Conservation (phyloP, 2,797 vertebrate genomes). For the Gymnopithys bicolor region DNA sequence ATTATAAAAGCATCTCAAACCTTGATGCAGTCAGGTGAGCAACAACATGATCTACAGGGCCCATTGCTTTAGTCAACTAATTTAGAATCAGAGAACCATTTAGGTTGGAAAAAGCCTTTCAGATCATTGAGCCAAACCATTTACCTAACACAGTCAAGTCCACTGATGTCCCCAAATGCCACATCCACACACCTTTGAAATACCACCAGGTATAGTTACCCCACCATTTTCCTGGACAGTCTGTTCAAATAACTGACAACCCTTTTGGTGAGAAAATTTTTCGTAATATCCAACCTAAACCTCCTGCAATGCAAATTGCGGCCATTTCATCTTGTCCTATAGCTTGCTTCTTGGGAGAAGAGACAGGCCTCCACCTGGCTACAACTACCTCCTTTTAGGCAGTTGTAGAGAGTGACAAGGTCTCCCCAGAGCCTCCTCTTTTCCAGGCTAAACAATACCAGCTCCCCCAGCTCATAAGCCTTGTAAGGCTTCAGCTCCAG, state of each 20-base stretch:
- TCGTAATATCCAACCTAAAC: background rate
- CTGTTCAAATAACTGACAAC: background rate
- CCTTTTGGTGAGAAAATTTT: fast-evolving
- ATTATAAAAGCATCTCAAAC: background rate
- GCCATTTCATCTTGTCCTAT: background rate
- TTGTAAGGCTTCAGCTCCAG: background rate
- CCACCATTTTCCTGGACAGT: background rate
- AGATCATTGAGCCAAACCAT: background rate
- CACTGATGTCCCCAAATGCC: background rate
- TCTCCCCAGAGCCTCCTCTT: background rate
- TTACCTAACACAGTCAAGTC: background rate
- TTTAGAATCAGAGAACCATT: fast-evolving
- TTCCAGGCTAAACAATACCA: background rate
- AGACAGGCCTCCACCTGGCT: background rate
- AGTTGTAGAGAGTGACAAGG: background rate
- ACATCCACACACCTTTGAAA: background rate
- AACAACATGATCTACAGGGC: background rate
- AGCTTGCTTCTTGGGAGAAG: background rate
- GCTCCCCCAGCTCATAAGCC: background rate
- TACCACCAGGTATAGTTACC: background rate
- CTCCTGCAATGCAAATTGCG: background rate
- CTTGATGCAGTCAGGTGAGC: background rate
- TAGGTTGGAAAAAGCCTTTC: background rate
- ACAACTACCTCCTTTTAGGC: background rate
- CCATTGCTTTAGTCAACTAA: background rate